phyloP scores from a whole-genome alignment of 2,113 vertebrate genomes.

The Paracanthobrama guichenoti region DNA sequence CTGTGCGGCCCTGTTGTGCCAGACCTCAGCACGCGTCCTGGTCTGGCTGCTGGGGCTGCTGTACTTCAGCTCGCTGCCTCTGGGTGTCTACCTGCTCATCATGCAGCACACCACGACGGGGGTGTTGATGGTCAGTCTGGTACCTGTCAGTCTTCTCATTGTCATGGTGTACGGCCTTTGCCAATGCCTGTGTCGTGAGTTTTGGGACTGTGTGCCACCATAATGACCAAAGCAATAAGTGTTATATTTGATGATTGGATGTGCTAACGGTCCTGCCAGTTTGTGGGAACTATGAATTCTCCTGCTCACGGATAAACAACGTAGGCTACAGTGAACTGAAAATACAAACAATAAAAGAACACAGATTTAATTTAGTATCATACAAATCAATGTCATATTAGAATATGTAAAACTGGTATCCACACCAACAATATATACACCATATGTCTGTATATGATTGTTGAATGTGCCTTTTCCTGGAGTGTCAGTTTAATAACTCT shows the following conservation, averaged over 20 bases:
- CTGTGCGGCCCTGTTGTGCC: slow-evolving; percentile 86
- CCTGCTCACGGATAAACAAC: neutral
- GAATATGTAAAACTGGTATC: neutral
- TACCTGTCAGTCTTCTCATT: slow-evolving; percentile 89
- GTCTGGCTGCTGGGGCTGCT: slow-evolving; percentile 90
- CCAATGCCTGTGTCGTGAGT: slow-evolving; percentile 90
- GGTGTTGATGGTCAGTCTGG: slow-evolving; percentile 91
- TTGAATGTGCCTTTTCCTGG: slow-evolving; percentile 2
- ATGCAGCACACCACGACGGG: slow-evolving; percentile 89
- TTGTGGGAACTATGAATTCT: slow-evolving; percentile 20
- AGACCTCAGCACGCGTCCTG: slow-evolving; percentile 84
- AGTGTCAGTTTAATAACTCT: neutral
- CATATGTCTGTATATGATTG: slow-evolving; percentile 11
- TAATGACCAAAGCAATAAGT: slow-evolving; percentile 59
- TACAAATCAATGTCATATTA: neutral
- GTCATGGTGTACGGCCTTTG: slow-evolving; percentile 92
- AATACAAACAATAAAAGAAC: neutral
- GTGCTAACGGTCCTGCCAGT: neutral
- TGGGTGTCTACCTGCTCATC: slow-evolving; percentile 93
- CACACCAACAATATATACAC: neutral
- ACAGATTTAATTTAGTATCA: neutral
- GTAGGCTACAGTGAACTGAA: neutral
- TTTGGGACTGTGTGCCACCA: slow-evolving; percentile 87
- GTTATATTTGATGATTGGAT: slow-evolving; percentile 10
- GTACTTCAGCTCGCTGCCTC: slow-evolving; percentile 92